phyloP scores from a whole-genome alignment of 2,113 vertebrate species.

The Muntiacus muntjak region DNA sequence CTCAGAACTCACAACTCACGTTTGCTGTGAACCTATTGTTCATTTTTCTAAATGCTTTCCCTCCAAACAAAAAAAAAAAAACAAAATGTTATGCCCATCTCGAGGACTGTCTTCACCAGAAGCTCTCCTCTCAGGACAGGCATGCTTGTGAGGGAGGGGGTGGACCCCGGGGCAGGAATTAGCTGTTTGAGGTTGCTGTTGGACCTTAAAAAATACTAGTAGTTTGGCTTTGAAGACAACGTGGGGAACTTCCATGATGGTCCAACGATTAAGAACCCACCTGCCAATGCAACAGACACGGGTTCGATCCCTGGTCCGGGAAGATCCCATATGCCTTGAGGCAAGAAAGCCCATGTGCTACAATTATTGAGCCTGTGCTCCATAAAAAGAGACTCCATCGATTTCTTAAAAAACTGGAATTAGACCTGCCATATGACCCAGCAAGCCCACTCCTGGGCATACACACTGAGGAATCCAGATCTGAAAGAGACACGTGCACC shows the following conservation, averaged over 20 bases:
- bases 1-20: too few relatives aligned
- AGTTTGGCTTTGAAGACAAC: background rate
- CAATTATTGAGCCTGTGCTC: background rate
- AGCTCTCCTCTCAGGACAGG: background rate
- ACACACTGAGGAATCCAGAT: too few relatives aligned
- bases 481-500: too few relatives aligned
- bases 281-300: background rate
- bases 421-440: too few relatives aligned
- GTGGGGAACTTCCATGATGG: background rate
- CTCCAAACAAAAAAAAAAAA: background rate
- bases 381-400: background rate
- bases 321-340: background rate
- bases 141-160: background rate
- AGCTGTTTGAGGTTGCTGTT: background rate
- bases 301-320: background rate
- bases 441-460: too few relatives aligned
- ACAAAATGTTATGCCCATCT: background rate
- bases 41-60: background rate
- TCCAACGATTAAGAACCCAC: fast-evolving
- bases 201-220: background rate
- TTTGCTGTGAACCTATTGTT: background rate
- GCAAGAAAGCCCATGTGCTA: background rate
- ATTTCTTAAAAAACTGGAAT: too few relatives aligned
- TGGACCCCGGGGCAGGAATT: background rate
- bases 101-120: background rate